Conservation (phyloP, 2,888 invertebrate species). For the Malthinus flaveolus region DNA sequence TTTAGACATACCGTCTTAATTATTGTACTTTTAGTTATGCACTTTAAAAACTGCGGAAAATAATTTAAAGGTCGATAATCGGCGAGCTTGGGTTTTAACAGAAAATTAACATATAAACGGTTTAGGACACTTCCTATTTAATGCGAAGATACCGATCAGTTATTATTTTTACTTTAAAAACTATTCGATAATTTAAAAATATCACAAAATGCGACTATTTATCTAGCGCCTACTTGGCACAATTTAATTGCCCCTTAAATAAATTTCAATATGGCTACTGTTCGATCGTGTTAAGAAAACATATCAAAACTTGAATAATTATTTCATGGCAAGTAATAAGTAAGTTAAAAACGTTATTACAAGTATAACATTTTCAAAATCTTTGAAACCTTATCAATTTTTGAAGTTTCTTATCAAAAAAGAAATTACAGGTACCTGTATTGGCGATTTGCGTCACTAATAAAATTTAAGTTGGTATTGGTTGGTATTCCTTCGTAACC, state of each 20-base stretch:
- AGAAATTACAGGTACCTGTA: not conserved
- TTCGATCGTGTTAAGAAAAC: not conserved
- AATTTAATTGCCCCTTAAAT: constrained; percentile 43
- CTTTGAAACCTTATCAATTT: not conserved
- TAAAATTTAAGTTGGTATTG: too few species aligned
- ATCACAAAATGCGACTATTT: constrained; percentile 12
- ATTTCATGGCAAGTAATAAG: not conserved
- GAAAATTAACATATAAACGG: too few species aligned
- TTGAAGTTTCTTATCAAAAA: not conserved
- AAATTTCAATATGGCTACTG: constrained; percentile 44
- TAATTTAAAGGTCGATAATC: too few species aligned
- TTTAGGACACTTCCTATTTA: too few species aligned
- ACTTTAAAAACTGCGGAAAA: too few species aligned
- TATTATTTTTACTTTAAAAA: constrained; percentile 13
- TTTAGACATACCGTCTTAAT: too few species aligned
- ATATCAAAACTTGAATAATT: not conserved
- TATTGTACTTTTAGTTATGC: too few species aligned
- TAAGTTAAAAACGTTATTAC: not conserved
- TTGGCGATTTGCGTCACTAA: too few species aligned
- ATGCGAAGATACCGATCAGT: too few species aligned
- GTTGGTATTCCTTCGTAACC: not conserved
- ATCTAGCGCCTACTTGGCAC: constrained; percentile 37
- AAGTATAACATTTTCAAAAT: not conserved
- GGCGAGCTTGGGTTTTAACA: too few species aligned
- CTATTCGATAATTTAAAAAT: not conserved